Conservation (phyloP, 2,888 invertebrate genomes). For the Muschampia plurimacula region DNA sequence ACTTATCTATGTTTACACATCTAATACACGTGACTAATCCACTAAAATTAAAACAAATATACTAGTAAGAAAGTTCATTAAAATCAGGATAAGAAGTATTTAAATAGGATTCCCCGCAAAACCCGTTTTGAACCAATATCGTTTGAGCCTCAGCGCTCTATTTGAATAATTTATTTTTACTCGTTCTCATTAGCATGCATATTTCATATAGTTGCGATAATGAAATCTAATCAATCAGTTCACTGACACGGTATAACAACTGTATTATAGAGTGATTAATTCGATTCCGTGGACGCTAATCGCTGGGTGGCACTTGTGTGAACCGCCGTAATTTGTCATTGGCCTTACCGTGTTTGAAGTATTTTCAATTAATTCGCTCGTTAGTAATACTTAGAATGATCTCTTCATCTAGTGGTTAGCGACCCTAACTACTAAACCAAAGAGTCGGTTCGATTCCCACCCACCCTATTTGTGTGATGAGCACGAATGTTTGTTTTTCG, state of each 20-base stretch:
- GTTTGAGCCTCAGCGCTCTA: background rate
- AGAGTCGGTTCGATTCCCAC: too few relatives aligned
- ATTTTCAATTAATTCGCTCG: background rate
- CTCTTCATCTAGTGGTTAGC: too few relatives aligned
- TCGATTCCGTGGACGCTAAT: constrained; percentile 21
- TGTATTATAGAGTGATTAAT: constrained; percentile 37
- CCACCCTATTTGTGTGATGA: too few relatives aligned
- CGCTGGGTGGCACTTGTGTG: constrained; percentile 7
- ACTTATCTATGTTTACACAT: constrained; percentile 45
- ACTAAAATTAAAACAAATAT: constrained; percentile 58
- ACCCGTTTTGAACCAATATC: constrained; percentile 6
- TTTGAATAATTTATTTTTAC: constrained; percentile 31
- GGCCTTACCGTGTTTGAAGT: background rate
- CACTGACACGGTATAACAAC: constrained; percentile 31
- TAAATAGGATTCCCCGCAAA: constrained; percentile 22
- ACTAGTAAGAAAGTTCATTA: constrained; percentile 44
- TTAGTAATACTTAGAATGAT: background rate
- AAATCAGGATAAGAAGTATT: constrained; percentile 6
- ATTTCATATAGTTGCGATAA: constrained; percentile 30
- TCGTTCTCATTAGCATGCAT: constrained; percentile 27
- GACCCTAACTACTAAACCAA: too few relatives aligned
- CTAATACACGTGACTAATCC: constrained; percentile 67
- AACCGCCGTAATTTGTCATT: constrained; percentile 9
- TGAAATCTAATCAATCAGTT: constrained; percentile 37
- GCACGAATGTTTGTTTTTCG: too few relatives aligned